Evolutionary conservation across 2,888 invertebrate genomes (phyloP).

Genomic region (Neoascia interrupta): DNA sequence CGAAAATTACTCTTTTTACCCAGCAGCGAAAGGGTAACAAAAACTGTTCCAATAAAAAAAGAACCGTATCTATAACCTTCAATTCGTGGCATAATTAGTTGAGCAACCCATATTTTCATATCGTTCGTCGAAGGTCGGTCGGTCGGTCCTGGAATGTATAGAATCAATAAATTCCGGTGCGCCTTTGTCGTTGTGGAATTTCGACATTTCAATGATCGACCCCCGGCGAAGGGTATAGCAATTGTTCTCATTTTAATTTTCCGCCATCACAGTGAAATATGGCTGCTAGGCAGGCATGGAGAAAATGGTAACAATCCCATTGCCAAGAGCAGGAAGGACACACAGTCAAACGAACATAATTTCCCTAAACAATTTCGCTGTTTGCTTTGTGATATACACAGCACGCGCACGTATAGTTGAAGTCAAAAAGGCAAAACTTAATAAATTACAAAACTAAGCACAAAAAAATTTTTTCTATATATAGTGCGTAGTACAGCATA

Average conservation of each 20-base stretch:
- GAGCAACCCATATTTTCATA: constrained; percentile 8
- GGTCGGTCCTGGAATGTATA: constrained; percentile 20
- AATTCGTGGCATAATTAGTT: constrained; percentile 29
- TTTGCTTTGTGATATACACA: constrained; percentile 41
- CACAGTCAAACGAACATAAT: constrained; percentile 14
- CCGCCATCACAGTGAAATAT: constrained; percentile 53
- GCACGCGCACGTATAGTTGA: constrained; percentile 17
- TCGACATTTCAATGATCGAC: constrained; percentile 55
- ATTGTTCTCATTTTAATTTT: constrained; percentile 46
- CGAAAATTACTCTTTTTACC: background rate
- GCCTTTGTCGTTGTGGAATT: constrained; percentile 13
- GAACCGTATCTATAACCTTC: constrained; percentile 40
- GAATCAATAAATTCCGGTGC: constrained; percentile 38
- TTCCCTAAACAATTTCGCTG: constrained; percentile 33
- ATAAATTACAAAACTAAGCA: constrained; percentile 53
- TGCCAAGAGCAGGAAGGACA: background rate
- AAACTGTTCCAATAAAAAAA: constrained; percentile 46
- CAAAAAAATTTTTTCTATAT: constrained; percentile 25
- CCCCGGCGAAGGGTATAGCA: constrained; percentile 26
- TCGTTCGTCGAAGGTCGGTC: constrained; percentile 35
- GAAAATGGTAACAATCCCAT: constrained; percentile 34
- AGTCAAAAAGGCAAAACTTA: constrained; percentile 33
- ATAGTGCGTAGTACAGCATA: constrained; percentile 16
- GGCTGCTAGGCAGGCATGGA: constrained; percentile 36
- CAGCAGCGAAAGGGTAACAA: constrained; percentile 36